phyloP scores from a whole-genome alignment of 1,140 invertebrate genomes.

The Babylonia areolata region DNA sequence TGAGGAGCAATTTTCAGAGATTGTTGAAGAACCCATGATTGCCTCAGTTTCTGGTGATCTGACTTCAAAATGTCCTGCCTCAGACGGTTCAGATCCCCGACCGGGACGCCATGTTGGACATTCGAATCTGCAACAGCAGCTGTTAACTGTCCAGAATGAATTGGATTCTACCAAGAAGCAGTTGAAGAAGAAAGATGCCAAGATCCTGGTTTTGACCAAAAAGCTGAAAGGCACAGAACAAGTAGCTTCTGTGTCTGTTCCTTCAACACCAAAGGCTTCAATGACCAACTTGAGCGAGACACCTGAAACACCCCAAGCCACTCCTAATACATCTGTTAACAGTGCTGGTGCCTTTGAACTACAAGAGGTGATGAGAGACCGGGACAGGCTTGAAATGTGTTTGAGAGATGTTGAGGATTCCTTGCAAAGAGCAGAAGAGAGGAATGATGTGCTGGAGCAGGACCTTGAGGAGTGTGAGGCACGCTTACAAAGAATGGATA shows the following conservation, averaged over 20 bases:
- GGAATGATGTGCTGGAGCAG: slow-evolving; percentile 41
- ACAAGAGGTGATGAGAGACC: slow-evolving; percentile 24
- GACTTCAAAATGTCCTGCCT: not conserved
- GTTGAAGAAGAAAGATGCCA: slow-evolving; percentile 47
- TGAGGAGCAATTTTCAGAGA: not conserved
- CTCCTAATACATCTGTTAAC: not conserved
- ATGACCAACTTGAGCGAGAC: not conserved
- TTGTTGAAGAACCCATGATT: not conserved
- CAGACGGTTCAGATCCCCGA: not conserved
- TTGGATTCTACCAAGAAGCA: slow-evolving; percentile 31
- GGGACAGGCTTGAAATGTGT: slow-evolving; percentile 29
- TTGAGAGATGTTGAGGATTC: slow-evolving; percentile 26
- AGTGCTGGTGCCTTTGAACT: not conserved
- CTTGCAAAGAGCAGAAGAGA: slow-evolving; percentile 30
- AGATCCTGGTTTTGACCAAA: slow-evolving; percentile 32
- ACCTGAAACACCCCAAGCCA: not conserved
- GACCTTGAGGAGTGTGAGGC: slow-evolving; percentile 41
- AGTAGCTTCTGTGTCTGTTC: not conserved
- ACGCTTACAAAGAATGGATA: slow-evolving; percentile 28
- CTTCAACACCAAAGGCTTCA: slow-evolving; percentile 11
- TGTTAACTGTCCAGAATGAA: slow-evolving; percentile 21
- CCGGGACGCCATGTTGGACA: not conserved
- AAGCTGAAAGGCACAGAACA: slow-evolving; percentile 23
- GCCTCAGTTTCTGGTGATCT: not conserved
- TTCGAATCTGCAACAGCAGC: not conserved